These are phyloP conservation scores for Eudasyphora cyanicolor DNA, from an alignment of 2,888 invertebrate genomes.

Conservation along the genomic window DNA sequence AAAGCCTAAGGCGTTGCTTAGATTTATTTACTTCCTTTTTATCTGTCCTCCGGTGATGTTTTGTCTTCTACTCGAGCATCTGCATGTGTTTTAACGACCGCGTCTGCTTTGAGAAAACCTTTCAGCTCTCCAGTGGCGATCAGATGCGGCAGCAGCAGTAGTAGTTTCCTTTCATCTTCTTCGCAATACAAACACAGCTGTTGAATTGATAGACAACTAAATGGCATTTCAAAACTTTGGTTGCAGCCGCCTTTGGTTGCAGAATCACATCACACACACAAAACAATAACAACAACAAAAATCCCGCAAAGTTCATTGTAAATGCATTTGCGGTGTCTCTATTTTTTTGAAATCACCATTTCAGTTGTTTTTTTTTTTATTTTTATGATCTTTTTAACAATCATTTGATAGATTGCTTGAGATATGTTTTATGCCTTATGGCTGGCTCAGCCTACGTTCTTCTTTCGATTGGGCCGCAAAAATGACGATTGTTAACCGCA, in stretches of 20 bases:
- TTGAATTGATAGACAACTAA: constrained; percentile 15
- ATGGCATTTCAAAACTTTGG: constrained; percentile 13
- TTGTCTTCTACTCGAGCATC: constrained; percentile 42
- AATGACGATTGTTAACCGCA: neutral
- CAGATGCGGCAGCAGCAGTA: neutral
- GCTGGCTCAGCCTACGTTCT: neutral
- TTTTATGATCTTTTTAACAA: constrained; percentile 33
- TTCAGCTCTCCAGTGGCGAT: neutral
- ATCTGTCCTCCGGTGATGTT: neutral
- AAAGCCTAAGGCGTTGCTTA: constrained; percentile 51
- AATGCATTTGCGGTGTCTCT: constrained; percentile 26
- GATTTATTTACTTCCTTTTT: neutral
- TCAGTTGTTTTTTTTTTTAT: neutral
- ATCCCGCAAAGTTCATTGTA: neutral
- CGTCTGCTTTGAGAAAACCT: constrained; percentile 45
- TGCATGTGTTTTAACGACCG: constrained; percentile 61
- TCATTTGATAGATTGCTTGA: constrained; percentile 8
- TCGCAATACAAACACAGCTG: constrained; percentile 55
- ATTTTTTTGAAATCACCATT: constrained; percentile 18
- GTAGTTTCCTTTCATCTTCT: neutral
- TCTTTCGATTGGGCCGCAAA: neutral
- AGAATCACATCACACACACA: too few relatives aligned
- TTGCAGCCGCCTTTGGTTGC: neutral
- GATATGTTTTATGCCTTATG: neutral
- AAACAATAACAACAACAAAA: neutral